Base-by-base conservation (phyloP, 1,140 invertebrate species). In the Chionoecetes opilio region DNA sequence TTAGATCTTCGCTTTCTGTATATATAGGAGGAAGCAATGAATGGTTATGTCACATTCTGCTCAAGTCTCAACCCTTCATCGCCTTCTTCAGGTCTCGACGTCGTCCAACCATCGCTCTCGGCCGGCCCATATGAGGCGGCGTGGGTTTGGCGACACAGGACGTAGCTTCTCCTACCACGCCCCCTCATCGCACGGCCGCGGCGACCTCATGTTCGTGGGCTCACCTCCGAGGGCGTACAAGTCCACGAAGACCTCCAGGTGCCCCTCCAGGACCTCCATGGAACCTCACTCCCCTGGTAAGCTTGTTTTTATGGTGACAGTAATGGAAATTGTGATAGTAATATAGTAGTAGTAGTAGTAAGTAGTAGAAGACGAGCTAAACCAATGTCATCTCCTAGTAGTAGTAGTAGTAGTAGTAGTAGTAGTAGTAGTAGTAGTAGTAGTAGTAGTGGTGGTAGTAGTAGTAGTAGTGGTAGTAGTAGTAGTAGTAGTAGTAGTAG, bases 111-210 rank as follows among this genome's bases (percentile, higher is more conserved):
- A 94, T 0, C 93, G 93, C 17, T 94, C 93, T 5, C 86, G 93
- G n/a, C 63, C 93, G 0, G 5, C 86, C 63, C 93, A 94, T 2
- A n/a, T 37, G 9, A 8, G 93, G 26, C 86, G 84, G 82, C 41
- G 94, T 32, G 90, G 89, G 0, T 85, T 95, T 63, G 94, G 90
- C 1, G 94, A 95, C 11, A 92, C 94, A 34, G 94, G 94, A 14
- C 90, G 94, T 3, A 95, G 94, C 84, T 91, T 92, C 84, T 95
- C 94, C 35, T 95, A 95, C 94, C 94, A 95, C 26, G 94, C 94
- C 84, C 94, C 94, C 0, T 82, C 37, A 5, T 6, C 21, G 21
- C 90, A 92, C 26, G 90, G 29, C 31, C 90, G 90, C 82, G 53
- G 34, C 9, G 90, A 95, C 41, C n/a, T 95, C 38, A 37, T 91